These are phyloP conservation scores for Philhelius pedissequus DNA, from an alignment of 2,888 invertebrate genomes.

Conservation along the genomic window DNA sequence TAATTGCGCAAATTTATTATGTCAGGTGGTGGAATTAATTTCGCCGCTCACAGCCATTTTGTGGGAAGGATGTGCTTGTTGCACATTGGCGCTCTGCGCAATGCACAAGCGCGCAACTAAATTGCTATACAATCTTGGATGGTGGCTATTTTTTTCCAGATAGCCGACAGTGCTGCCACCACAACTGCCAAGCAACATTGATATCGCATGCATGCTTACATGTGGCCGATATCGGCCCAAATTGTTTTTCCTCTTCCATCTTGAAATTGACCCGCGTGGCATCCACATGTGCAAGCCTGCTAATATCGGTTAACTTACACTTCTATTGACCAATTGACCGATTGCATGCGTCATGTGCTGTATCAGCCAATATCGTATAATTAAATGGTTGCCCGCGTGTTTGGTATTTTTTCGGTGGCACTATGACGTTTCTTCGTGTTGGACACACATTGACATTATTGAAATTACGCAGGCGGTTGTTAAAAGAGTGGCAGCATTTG, in stretches of 20 bases:
- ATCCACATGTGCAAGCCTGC: slow-evolving; percentile 2
- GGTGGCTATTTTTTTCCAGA: slow-evolving; percentile 24
- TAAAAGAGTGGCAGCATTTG: background rate
- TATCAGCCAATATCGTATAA: slow-evolving; percentile 46
- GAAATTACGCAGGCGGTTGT: slow-evolving; percentile 51
- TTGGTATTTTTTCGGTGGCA: slow-evolving; percentile 36
- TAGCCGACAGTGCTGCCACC: slow-evolving; percentile 29
- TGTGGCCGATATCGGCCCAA: background rate
- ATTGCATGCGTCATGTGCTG: slow-evolving; percentile 58
- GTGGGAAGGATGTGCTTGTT: slow-evolving; percentile 38
- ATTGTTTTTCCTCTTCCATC: background rate
- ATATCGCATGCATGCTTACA: too few species aligned
- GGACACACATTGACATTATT: slow-evolving; percentile 58
- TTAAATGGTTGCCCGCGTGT: slow-evolving; percentile 61
- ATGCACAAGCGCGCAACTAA: slow-evolving; percentile 16
- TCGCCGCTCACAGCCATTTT: slow-evolving; percentile 36
- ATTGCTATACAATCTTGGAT: too few species aligned
- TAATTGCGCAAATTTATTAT: slow-evolving; percentile 71
- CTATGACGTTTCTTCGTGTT: slow-evolving; percentile 54
- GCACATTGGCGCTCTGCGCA: slow-evolving; percentile 11
- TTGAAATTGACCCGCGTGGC: slow-evolving; percentile 57
- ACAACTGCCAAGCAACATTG: background rate
- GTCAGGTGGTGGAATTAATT: slow-evolving; percentile 70
- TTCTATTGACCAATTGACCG: slow-evolving; percentile 65
- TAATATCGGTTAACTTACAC: slow-evolving; percentile 18